phyloP scores from a whole-genome alignment of 2,888 invertebrate genomes.

The Malthinus seriepunctatus region DNA sequence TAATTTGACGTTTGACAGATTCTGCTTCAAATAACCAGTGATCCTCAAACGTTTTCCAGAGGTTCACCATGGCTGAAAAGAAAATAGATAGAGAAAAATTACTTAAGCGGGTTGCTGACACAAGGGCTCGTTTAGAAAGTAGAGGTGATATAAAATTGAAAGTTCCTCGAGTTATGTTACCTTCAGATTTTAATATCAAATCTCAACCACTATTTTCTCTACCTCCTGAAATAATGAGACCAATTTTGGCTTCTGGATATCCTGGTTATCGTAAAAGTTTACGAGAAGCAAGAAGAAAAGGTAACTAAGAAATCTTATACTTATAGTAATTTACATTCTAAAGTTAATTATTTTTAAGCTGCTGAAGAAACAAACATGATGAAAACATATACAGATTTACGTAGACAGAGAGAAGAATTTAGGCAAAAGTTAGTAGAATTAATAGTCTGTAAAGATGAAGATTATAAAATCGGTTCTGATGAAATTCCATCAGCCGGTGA shows the following conservation, averaged over 20 bases:
- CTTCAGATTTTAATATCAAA: slow-evolving; percentile 61
- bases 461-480: slow-evolving; percentile 53
- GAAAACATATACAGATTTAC: slow-evolving; percentile 68
- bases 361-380: slow-evolving; percentile 48
- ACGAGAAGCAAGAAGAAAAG: slow-evolving; percentile 51
- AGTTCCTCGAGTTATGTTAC: slow-evolving; percentile 59
- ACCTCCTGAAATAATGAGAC: slow-evolving; percentile 61
- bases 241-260: slow-evolving; percentile 49
- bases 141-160: slow-evolving; percentile 57
- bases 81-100: slow-evolving; percentile 53
- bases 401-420: slow-evolving; percentile 81
- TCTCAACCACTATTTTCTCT: slow-evolving; percentile 64
- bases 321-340: not conserved
- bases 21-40: slow-evolving; percentile 9
- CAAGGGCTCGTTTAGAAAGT: slow-evolving; percentile 54
- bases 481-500: slow-evolving; percentile 66
- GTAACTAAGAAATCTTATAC: slow-evolving; percentile 28
- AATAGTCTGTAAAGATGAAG: slow-evolving; percentile 64
- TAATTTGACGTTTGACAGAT: no score
- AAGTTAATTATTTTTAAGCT: slow-evolving; percentile 49
- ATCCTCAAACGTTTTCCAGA: slow-evolving; percentile 13
- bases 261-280: slow-evolving; percentile 47
- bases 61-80: slow-evolving; percentile 36
- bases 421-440: slow-evolving; percentile 76
- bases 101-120: slow-evolving; percentile 55